Base-by-base conservation (phyloP, 1,140 invertebrate genomes). In the Brachionus plicatilis region DNA sequence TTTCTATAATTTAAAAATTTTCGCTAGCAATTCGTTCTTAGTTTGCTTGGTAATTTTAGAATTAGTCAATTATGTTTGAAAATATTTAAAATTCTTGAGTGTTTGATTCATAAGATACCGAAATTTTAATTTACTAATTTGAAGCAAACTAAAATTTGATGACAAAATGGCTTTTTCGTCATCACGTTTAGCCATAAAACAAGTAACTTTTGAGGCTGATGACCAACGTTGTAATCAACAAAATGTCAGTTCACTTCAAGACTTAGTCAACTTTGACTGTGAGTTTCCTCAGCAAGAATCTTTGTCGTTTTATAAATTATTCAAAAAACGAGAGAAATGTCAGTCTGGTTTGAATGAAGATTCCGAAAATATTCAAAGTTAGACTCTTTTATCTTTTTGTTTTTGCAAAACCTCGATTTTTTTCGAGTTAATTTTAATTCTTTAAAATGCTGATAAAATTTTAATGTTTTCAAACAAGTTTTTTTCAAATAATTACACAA, bases 221-320 rank as follows among this genome's bases (percentile, higher is more conserved):
- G 79, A 82, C 27, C 11, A 65, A 14, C 79, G 79, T 20, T 82
- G 53, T 47, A 24, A 65, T 37, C n/a, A 82, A 24, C 79, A 82
- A 65, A 12, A n/a, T 11, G 37, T 82, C 1, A 45, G 50, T 47
- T 82, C 79, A 27, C 33, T 65, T 4, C 8, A 37, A 5, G 33
- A 43, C 11, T 65, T 82, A 29, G 79, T 82, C 33, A 65, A 45
- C 45, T 82, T 82, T 82, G 79, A 82, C 8, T 65, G 79, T 65
- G 37, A 82, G 33, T 82, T 65, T 47, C 72, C 72, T 50, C 17
- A 50, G 12, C 41, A 50, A 50, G 72, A 76, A 76, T 50, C 72
- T 24, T 33, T 76, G 6, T 53, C 72, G 12, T 50, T 76, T 24
- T 24, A 14, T 12, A 76, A 76, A 76, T 50, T 50, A 50, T 11